phyloP scores from a whole-genome alignment of 2,797 vertebrate species.

The Philypnodon macrostomus region DNA sequence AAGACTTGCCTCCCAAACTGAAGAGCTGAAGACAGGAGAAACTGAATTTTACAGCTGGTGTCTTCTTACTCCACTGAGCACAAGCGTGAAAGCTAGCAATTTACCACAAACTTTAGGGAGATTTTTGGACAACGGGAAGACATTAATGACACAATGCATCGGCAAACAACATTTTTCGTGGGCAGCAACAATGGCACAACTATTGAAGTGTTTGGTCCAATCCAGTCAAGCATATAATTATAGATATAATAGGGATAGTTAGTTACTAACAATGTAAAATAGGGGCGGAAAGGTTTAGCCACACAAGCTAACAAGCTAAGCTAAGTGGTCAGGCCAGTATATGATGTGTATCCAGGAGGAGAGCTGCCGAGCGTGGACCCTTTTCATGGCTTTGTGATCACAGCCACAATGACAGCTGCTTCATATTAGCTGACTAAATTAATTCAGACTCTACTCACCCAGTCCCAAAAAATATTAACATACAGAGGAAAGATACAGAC shows the following conservation, averaged over 20 bases:
- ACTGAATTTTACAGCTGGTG: conserved; percentile 42
- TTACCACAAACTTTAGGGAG: conserved; percentile 37
- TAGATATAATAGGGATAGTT: not conserved
- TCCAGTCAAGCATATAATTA: conserved; percentile 44
- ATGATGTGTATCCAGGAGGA: conserved; percentile 10
- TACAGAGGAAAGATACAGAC: not conserved
- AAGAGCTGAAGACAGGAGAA: conserved; percentile 12
- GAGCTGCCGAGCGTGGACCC: not conserved
- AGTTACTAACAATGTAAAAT: conserved; percentile 24
- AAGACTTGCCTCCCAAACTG: conserved; percentile 12
- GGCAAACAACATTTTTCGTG: conserved; percentile 16
- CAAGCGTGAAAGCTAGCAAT: conserved; percentile 30
- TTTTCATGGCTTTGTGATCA: conserved; percentile 10
- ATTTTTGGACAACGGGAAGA: conserved; percentile 41
- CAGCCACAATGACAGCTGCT: conserved; percentile 24
- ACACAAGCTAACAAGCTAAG: conserved; percentile 7
- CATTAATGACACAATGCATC: conserved; percentile 16
- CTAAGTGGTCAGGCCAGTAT: not conserved
- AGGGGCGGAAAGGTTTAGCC: conserved; percentile 23
- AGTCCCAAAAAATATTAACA: conserved; percentile 17
- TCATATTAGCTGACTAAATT: conserved; percentile 28
- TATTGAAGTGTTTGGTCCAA: conserved; percentile 29
- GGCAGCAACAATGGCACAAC: conserved; percentile 15
- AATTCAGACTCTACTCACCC: conserved; percentile 28
- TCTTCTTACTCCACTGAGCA: conserved; percentile 27